Conservation (phyloP, 2,888 invertebrate species). For the Pristionchus mayeri region DNA sequence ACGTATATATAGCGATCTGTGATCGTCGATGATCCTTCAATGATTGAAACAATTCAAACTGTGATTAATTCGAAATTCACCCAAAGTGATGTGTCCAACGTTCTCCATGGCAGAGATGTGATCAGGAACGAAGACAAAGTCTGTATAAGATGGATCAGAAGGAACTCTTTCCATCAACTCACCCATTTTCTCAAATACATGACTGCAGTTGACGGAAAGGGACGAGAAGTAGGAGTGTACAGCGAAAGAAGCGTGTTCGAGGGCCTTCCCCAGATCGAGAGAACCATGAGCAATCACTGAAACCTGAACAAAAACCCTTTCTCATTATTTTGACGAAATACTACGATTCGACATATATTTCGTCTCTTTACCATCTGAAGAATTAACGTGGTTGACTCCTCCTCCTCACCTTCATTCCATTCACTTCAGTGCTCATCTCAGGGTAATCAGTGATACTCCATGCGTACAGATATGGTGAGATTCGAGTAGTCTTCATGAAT, state of each 20-base stretch:
- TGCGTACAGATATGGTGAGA: neutral
- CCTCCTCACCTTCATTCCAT: neutral
- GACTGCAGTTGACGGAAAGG: neutral
- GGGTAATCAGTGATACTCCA: neutral
- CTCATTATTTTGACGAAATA: neutral
- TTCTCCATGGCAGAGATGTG: slow-evolving; percentile 16
- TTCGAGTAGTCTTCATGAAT: neutral
- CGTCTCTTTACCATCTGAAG: too few relatives aligned
- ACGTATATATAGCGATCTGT: neutral
- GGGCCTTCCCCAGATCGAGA: too few relatives aligned
- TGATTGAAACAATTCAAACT: neutral
- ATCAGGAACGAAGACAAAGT: slow-evolving; percentile 27
- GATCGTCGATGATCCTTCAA: neutral
- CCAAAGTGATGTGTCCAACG: neutral
- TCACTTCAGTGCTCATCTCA: neutral
- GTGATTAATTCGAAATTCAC: neutral
- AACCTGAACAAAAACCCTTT: neutral
- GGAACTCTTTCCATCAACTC: neutral
- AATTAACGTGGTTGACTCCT: too few relatives aligned
- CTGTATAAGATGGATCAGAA: neutral
- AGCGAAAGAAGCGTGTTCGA: neutral
- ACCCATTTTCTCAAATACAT: slow-evolving; percentile 26
- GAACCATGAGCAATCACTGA: neutral
- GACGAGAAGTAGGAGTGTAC: neutral
- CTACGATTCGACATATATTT: too few relatives aligned